Base-by-base conservation (phyloP, 2,797 vertebrate species). In the Rhinoraja longicauda region DNA sequence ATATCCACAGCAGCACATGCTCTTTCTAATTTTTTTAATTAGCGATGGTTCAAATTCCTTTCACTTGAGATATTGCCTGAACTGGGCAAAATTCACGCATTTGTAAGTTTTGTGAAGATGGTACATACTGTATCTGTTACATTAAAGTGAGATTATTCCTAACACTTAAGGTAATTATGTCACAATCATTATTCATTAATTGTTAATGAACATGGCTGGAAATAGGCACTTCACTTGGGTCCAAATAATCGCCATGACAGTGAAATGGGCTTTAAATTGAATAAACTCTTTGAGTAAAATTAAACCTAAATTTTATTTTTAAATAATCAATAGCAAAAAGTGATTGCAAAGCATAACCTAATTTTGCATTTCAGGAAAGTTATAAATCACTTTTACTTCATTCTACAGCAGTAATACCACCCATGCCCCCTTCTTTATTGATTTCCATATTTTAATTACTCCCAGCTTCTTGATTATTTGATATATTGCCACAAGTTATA, bases 221-320 rank as follows among this genome's bases (percentile, higher is more conserved):
- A 53, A 92, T 12, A n/a, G 45, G 59, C 59, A 73, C 67, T 75
- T 45, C 39, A 73, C 90, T 92, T 45, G 90, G 90, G 90, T 73
- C 26, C 1, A 26, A 92, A 75, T 73, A 73, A 73, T 73, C 13
- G 4, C 21, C 57, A 29, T 26, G 73, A 73, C 67, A 92, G 70
- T 75, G 67, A 92, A 92, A 53, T 92, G 90, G 39, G 24, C 90
- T 26, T 17, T 53, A 92, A 92, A 92, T 92, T 73, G 67, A 92
- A 92, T 92, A 91, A 73, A 88, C 64, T 32, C 53, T 88, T 88
- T 62, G 67, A 1, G 59, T 36, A 67, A 88, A 92, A 92, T 75
- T 92, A 92, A 92, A 92, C 36, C 39, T 32, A 72, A 73, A 92
- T 92, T 88, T 21, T 53, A 92, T 91, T 91, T 91, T 26, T 75